A percentile compares a stretch with the other conserved stretches of the same genome.
Evolutionary conservation across 2,888 invertebrate genomes (phyloP).

Genomic region (Noctua pronuba): DNA sequence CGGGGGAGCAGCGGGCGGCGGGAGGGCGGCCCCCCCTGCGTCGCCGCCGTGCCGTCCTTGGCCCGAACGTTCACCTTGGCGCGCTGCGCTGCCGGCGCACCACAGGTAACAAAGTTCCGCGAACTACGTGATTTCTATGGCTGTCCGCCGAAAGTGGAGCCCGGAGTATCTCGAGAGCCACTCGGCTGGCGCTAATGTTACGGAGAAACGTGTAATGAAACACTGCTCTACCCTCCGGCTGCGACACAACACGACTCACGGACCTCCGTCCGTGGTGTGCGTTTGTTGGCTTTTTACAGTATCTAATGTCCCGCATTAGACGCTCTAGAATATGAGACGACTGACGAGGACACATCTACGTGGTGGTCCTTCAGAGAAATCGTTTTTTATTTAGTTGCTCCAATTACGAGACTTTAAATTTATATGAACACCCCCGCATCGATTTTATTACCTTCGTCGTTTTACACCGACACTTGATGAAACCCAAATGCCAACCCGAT

Average conservation of each 20-base stretch:
- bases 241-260: conserved; percentile 29
- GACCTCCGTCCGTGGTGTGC: conserved; percentile 70
- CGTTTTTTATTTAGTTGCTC: conserved; percentile 73
- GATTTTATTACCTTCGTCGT: conserved; percentile 76
- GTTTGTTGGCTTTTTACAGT: conserved; percentile 75
- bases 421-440: conserved; percentile 75
- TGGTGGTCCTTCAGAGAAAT: conserved; percentile 80
- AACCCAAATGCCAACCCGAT: conserved; percentile 53
- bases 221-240: conserved; percentile 75
- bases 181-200: conserved; percentile 81
- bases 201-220: conserved; percentile 84
- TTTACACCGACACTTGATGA: conserved; percentile 63
- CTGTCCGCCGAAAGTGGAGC: conserved; percentile 88
- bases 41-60: conserved; percentile 88
- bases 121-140: conserved; percentile 90
- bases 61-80: conserved; percentile 90
- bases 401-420: conserved; percentile 75
- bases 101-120: conserved; percentile 91
- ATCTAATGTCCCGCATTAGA: conserved; percentile 74
- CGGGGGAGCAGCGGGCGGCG: conserved; percentile 72
- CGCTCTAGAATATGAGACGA: conserved; percentile 59
- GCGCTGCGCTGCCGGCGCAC: conserved; percentile 86
- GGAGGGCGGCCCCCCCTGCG: conserved; percentile 79
- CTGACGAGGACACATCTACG: conserved; percentile 73
- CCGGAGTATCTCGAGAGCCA: conserved; percentile 78